Base-by-base conservation (phyloP, 2,113 vertebrate genomes). In the Promerops cafer region DNA sequence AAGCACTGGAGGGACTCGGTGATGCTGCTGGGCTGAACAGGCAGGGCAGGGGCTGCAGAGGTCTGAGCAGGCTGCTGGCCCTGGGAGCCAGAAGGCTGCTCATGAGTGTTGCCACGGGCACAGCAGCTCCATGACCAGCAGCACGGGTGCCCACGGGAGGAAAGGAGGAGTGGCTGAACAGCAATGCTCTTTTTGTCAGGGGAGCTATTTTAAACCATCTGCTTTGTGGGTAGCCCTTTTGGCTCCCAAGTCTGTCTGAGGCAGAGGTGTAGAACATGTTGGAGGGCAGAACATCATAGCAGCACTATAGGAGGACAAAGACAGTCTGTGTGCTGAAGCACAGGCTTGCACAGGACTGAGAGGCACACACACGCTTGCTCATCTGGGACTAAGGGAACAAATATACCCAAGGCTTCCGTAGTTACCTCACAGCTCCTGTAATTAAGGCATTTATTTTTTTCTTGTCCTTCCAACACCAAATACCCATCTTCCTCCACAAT, bases 1-100 rank as follows among this genome's bases (percentile, higher is more conserved):
- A 28, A 40, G 70, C 82, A 6, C 30, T 0, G 3, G 16, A 14
- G 71, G 13, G 4, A 6, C 5, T 7, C 0, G 0, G n/a, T 0
- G 7, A 44, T 61, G 53, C n/a, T n/a, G 30, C 3, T 7, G 75
- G 85, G 60, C 28, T 64, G 52, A 50, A 14, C 28, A 26, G 72
- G 56, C 10, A 5, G 90, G n/a, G 37, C 8, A 44, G 3, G 6
- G 24, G 19, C 1, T 37, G 42, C 44, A n/a, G 56, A 27, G 37
- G 19, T 28, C 49, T 39, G 26, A 35, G 74, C 64, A 66, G 45
- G 31, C 47, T 57, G 37, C 42, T 35, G 39, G 75, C 50, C 66
- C 72, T 2, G 0, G 50, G 39, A 78, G 22, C 22, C 6, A 66
- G 22, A 7, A 19, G 59, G 44, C 37, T n/a, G 52, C 60, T 39